Conservation (phyloP, 2,113 vertebrate species). For the Corythaeola cristata region DNA sequence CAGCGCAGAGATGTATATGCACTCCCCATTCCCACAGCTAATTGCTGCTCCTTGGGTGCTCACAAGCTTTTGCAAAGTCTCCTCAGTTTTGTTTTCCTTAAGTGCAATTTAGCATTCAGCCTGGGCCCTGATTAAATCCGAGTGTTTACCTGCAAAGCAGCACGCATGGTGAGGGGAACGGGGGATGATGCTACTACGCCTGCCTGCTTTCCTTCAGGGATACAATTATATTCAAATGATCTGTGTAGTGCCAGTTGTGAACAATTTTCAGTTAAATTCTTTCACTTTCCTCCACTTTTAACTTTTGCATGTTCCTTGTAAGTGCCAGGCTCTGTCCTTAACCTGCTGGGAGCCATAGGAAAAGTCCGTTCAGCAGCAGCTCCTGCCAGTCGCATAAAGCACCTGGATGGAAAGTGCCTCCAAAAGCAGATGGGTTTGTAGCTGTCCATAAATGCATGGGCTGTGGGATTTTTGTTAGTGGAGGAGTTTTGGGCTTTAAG, state of each 20-base stretch:
- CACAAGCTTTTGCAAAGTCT: not conserved
- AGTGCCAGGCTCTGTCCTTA: not conserved
- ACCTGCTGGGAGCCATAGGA: not conserved
- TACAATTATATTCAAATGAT: not conserved
- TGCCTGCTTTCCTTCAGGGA: not conserved
- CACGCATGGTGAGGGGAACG: fast-evolving
- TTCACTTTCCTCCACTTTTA: not conserved
- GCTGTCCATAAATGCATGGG: not conserved
- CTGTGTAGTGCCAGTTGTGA: not conserved
- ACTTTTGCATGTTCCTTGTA: not conserved
- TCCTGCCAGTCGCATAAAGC: not conserved
- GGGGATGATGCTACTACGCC: not conserved
- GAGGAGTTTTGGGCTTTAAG: not conserved
- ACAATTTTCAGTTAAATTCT: not conserved
- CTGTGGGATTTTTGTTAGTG: not conserved
- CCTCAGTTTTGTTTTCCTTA: not conserved
- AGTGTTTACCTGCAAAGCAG: not conserved
- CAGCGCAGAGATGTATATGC: fast-evolving
- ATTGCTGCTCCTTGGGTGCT: not conserved
- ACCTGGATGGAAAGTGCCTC: not conserved
- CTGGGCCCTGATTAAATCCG: not conserved
- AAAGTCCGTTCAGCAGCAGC: not conserved
- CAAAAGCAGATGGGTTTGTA: fast-evolving
- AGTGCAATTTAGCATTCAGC: not conserved
- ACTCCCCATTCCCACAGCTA: not conserved